A percentile compares a stretch with the other conserved stretches of the same genome.
Conservation (phyloP, 2,797 vertebrate species). For the Mormyrops boulengeri region DNA sequence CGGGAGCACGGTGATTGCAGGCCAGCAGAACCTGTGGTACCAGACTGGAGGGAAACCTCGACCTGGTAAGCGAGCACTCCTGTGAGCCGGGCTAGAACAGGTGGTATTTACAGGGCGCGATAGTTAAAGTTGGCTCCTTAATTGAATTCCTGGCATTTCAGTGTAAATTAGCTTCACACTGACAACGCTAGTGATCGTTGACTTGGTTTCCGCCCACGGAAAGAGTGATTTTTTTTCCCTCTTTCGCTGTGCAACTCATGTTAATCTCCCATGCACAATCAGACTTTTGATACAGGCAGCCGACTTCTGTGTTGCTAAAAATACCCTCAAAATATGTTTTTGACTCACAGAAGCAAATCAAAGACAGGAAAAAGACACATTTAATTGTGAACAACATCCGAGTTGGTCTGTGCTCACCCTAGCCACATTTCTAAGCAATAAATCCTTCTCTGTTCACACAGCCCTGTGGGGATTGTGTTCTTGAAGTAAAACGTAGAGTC, state of each 20-base stretch:
- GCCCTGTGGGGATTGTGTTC: not conserved
- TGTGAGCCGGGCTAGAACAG: not conserved
- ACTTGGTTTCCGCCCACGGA: conserved; percentile 1
- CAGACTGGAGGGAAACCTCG: not conserved
- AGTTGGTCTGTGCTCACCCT: not conserved
- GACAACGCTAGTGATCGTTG: not conserved
- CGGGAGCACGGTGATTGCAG: not conserved
- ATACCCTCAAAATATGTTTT: not conserved
- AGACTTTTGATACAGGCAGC: not conserved
- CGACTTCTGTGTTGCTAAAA: not conserved
- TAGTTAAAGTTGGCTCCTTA: not conserved
- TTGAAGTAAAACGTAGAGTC: not conserved
- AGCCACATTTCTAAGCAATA: not conserved
- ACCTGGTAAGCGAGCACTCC: not conserved
- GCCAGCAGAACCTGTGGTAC: not conserved
- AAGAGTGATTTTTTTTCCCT: not conserved
- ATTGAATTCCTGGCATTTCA: conserved; percentile 7
- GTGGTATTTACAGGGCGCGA: not conserved
- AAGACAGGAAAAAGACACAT: not conserved
- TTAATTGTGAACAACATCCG: not conserved
- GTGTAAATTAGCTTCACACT: not conserved
- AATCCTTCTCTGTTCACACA: not conserved
- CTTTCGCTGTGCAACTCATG: not conserved
- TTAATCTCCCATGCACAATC: not conserved
- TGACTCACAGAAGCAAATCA: not conserved